Evolutionary conservation across 2,113 vertebrate genomes (phyloP).

Genomic region (Aleadryas rufinucha): DNA sequence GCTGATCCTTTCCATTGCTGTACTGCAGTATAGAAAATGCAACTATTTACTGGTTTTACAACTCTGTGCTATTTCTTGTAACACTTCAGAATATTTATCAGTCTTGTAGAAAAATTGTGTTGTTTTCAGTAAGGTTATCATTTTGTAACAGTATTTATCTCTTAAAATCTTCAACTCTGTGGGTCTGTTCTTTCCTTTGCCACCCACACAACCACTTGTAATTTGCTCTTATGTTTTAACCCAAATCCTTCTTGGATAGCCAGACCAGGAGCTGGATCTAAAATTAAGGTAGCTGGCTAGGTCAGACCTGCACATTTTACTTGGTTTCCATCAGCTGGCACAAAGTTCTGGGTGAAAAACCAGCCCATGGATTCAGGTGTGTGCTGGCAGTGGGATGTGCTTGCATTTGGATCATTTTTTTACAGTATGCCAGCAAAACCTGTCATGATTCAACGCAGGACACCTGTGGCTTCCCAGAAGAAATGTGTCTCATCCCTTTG

Average conservation of each 20-base stretch:
- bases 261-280: not conserved
- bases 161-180: not conserved
- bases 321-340: not conserved
- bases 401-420: not conserved
- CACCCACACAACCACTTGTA: not conserved
- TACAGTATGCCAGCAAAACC: not conserved
- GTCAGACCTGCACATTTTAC: not conserved
- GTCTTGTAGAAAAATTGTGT: not conserved
- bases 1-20: not conserved
- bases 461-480: not conserved
- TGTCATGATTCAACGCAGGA: not conserved
- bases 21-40: not conserved
- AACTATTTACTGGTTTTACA: constrained; percentile 24
- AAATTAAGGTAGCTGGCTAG: not conserved
- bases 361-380: not conserved
- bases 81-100: constrained; percentile 24
- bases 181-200: not conserved
- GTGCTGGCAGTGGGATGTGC: not conserved
- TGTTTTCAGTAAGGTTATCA: not conserved
- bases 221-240: not conserved
- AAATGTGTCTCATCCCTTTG: not conserved
- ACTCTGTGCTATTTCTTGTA: constrained; percentile 45
- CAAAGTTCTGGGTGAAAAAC: not conserved
- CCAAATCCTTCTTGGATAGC: not conserved
- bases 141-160: not conserved